Conservation (phyloP, 2,113 vertebrate species). For the Dolichotis patagonum region DNA sequence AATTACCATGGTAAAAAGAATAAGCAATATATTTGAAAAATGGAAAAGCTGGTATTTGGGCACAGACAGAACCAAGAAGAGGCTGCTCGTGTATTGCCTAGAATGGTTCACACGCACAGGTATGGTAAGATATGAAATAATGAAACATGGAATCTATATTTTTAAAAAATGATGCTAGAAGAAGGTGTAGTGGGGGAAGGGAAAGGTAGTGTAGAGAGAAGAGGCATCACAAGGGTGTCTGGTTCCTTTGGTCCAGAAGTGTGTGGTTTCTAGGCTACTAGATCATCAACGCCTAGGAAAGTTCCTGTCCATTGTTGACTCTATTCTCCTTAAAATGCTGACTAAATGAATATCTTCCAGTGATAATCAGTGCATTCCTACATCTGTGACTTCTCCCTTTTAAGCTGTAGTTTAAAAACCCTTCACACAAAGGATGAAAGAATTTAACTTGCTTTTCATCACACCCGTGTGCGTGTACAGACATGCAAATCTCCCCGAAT, state of each 20-base stretch:
- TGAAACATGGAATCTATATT: not conserved
- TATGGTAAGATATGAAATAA: not conserved
- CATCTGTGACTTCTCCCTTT: not conserved
- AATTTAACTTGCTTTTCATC: not conserved
- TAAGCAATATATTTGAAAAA: not conserved
- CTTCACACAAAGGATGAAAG: not conserved
- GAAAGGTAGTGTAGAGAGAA: not conserved
- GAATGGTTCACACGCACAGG: not conserved
- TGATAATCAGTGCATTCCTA: not conserved
- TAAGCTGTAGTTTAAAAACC: constrained; percentile 1
- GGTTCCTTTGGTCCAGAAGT: not conserved
- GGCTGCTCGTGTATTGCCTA: accelerated
- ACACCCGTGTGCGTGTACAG: no score
- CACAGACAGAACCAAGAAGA: not conserved
- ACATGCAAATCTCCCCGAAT: not conserved
- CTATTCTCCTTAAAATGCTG: not conserved
- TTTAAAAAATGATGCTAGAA: not conserved
- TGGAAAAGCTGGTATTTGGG: not conserved
- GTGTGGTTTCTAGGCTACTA: not conserved
- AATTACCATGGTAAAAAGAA: not conserved
- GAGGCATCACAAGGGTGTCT: not conserved
- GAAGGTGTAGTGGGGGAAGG: accelerated
- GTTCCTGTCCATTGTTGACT: not conserved
- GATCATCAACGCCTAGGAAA: not conserved
- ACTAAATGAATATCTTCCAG: not conserved